These are phyloP conservation scores for Ostrea denselamellosa DNA, from an alignment of 1,140 invertebrate species.

Conservation along the genomic window DNA sequence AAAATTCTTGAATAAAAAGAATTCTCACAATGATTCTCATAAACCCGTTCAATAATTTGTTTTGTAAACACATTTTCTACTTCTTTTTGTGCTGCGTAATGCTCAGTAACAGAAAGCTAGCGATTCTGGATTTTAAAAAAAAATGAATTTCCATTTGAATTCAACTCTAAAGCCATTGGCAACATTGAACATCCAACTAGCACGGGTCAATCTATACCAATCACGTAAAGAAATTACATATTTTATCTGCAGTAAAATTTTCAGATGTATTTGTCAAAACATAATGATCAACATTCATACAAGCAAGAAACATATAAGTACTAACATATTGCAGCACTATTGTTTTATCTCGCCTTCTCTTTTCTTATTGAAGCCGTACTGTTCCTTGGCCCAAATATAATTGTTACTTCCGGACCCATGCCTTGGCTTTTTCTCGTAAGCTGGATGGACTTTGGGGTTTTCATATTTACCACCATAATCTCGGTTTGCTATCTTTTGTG, in stretches of 20 bases:
- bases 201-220: conserved; percentile 17
- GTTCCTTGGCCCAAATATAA: not conserved
- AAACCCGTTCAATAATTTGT: no score
- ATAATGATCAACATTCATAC: not conserved
- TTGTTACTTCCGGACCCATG: not conserved
- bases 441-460: not conserved
- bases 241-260: conserved; percentile 4
- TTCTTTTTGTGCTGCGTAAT: not conserved
- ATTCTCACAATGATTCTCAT: no score
- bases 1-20: no score
- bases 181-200: conserved; percentile 15
- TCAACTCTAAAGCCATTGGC: not conserved
- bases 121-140: not conserved
- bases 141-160: no score
- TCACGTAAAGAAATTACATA: not conserved
- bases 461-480: conserved; percentile 1
- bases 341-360: not conserved
- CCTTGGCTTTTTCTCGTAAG: not conserved
- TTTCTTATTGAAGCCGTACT: conserved; percentile 19
- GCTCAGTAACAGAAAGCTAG: not conserved
- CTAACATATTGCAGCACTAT: no score
- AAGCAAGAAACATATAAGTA: not conserved
- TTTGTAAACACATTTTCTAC: no score
- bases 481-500: not conserved
- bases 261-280: not conserved